A percentile compares a stretch with the other conserved stretches of the same genome.
phyloP scores from a whole-genome alignment of 1,140 invertebrate genomes.

The Belonocnema kinseyi region DNA sequence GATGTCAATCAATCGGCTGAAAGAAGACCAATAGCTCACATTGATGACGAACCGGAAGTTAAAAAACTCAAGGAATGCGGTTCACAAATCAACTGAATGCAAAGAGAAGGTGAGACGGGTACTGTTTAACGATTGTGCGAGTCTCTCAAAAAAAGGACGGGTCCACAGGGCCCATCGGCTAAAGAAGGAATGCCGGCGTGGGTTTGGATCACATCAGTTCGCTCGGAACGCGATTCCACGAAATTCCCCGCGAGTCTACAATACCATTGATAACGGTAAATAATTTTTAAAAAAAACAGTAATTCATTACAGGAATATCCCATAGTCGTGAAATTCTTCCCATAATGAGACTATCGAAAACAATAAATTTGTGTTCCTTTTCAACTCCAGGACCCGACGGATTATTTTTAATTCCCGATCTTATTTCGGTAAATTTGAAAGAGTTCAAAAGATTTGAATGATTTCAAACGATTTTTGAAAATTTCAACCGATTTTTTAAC shows the following conservation, averaged over 20 bases:
- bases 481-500: no score
- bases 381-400: no score
- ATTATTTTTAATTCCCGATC: no score
- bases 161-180: constrained; percentile 3
- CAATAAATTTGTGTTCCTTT: no score
- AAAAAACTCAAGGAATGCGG: neutral
- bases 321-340: no score
- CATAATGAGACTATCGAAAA: no score
- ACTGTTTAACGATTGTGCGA: constrained; percentile 6
- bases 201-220: neutral
- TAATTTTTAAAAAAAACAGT: neutral
- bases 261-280: constrained; percentile 17
- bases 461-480: no score
- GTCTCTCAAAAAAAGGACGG: neutral
- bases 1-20: neutral
- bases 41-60: neutral
- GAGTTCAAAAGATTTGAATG: no score
- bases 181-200: neutral
- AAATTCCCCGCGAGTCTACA: neutral
- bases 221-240: neutral
- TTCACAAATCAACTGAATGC: neutral
- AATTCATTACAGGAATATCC: neutral
- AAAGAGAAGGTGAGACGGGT: neutral
- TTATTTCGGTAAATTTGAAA: no score
- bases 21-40: neutral